Evolutionary conservation across 1,140 invertebrate genomes (phyloP).

Genomic region (Drosophila repleta): DNA sequence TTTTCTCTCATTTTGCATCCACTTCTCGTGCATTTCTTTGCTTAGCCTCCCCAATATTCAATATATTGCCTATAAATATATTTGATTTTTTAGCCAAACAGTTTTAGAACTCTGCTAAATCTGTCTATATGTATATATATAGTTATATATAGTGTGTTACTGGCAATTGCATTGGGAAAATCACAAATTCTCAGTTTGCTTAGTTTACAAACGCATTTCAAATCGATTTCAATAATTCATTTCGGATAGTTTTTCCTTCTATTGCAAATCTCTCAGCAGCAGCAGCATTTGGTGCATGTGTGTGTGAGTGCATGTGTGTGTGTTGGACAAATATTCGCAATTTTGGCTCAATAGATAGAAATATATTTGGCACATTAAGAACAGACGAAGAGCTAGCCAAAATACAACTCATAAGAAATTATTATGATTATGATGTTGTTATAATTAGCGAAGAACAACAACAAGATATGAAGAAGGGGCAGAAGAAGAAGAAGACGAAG

Average conservation of each 20-base stretch:
- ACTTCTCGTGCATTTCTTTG: too few species aligned
- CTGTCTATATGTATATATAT: neutral
- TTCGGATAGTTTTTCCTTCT: slow-evolving; percentile 10
- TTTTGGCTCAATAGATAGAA: slow-evolving; percentile 64
- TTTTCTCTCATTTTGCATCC: too few species aligned
- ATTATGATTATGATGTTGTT: slow-evolving; percentile 81
- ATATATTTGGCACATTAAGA: slow-evolving; percentile 80
- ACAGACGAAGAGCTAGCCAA: slow-evolving; percentile 60
- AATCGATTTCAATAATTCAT: slow-evolving; percentile 32
- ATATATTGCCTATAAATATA: too few species aligned
- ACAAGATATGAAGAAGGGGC: neutral
- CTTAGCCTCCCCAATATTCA: too few species aligned
- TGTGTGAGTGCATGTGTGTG: slow-evolving; percentile 21
- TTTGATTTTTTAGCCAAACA: too few species aligned
- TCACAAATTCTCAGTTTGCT: slow-evolving; percentile 6
- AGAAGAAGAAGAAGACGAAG: neutral
- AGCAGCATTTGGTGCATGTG: slow-evolving; percentile 26
- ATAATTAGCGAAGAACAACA: slow-evolving; percentile 77
- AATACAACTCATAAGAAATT: slow-evolving; percentile 61
- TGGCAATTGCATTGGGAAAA: slow-evolving; percentile 12
- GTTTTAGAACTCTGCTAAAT: too few species aligned
- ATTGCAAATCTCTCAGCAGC: slow-evolving; percentile 37
- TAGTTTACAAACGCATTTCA: slow-evolving; percentile 24
- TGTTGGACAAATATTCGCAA: slow-evolving; percentile 51
- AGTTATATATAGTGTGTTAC: neutral